Evolutionary conservation across 2,113 vertebrate genomes (phyloP).

Genomic region (Aegithalos caudatus): DNA sequence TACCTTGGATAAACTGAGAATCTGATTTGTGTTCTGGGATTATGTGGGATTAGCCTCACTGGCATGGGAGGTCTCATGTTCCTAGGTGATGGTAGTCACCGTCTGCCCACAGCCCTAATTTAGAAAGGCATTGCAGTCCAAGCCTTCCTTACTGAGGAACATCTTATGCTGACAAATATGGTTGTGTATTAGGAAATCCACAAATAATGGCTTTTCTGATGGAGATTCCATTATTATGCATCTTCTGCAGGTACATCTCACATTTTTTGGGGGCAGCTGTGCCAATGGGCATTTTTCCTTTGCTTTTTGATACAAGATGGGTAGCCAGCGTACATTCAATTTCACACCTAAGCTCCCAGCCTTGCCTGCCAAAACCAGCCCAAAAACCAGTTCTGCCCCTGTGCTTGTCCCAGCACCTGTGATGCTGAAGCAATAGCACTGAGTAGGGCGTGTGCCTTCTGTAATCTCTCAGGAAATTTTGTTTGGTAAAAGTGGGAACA

Average conservation of each 20-base stretch:
- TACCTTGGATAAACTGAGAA: not conserved
- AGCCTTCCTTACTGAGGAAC: not conserved
- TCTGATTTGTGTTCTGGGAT: not conserved
- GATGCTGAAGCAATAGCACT: not conserved
- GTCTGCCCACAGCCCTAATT: not conserved
- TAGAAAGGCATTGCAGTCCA: not conserved
- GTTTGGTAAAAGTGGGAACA: not conserved
- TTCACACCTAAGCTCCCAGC: not conserved
- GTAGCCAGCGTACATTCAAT: not conserved
- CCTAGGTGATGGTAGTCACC: not conserved
- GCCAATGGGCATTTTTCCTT: not conserved
- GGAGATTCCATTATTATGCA: not conserved
- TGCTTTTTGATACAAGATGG: not conserved
- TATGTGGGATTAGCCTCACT: not conserved
- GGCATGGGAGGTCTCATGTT: not conserved
- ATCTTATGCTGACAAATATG: not conserved
- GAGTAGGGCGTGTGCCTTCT: not conserved
- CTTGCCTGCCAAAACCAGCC: not conserved
- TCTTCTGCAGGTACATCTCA: not conserved
- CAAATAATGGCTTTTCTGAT: not conserved
- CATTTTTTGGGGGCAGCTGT: not conserved
- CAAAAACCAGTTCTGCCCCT: not conserved
- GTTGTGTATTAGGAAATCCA: not conserved
- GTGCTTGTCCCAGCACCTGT: not conserved
- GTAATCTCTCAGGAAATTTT: not conserved